These are phyloP conservation scores for Scaptodrosophila lebanonensis DNA, from an alignment of 1,140 invertebrate genomes.

Conservation along the genomic window DNA sequence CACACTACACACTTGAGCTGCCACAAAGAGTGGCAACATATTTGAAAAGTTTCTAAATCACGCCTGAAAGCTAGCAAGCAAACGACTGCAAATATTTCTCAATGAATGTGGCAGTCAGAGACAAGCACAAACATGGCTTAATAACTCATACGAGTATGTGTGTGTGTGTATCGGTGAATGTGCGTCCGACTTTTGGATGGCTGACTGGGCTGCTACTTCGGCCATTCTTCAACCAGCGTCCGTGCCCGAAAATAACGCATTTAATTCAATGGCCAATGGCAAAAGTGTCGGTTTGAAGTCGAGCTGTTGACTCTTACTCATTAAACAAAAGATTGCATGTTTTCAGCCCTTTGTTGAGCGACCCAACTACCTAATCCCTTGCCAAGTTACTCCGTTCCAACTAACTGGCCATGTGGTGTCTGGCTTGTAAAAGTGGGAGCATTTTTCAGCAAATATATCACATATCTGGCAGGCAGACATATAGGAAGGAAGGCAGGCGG, in stretches of 20 bases:
- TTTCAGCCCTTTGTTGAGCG: conserved; percentile 63
- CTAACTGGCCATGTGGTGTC: conserved; percentile 6
- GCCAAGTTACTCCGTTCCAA: conserved; percentile 53
- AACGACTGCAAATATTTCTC: conserved; percentile 63
- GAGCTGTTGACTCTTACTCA: conserved; percentile 72
- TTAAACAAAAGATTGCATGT: conserved; percentile 74
- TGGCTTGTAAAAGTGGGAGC: neutral
- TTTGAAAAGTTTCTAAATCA: conserved; percentile 73
- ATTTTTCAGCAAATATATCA: conserved; percentile 1
- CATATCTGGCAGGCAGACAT: conserved; percentile 1
- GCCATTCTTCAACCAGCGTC: conserved; percentile 23
- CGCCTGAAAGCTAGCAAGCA: conserved; percentile 46
- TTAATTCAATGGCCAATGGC: conserved; percentile 11
- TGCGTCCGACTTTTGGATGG: conserved; percentile 37
- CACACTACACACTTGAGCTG: conserved; percentile 3
- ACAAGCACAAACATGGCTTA: conserved; percentile 71
- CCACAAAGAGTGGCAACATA: conserved; percentile 52
- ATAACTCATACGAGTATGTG: conserved; percentile 54
- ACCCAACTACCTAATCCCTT: neutral
- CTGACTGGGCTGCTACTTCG: conserved; percentile 11
- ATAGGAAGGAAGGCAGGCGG: too few species aligned
- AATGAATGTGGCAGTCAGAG: conserved; percentile 64
- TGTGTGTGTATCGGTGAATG: conserved; percentile 11
- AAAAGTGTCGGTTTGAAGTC: conserved; percentile 71
- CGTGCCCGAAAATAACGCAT: too few species aligned